Percentiles rank a stretch among this genome's conserved stretches.
Evolutionary conservation across 2,888 invertebrate species (phyloP).

Genomic region (Pyrochroa serraticornis): DNA sequence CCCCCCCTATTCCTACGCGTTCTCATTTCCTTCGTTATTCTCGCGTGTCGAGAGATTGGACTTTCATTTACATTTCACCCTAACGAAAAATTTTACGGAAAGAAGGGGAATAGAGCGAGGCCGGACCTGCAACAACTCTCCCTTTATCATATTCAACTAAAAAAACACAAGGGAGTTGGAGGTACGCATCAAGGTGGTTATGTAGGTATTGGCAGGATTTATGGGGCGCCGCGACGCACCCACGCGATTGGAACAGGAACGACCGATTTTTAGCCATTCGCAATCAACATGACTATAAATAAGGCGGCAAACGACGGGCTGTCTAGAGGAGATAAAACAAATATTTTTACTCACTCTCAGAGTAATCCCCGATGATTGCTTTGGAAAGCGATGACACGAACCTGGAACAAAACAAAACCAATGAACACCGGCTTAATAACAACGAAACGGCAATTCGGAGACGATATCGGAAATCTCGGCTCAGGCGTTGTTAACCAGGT

Average conservation of each 20-base stretch:
- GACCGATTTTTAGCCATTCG: background rate
- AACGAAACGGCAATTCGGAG: no score
- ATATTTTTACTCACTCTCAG: no score
- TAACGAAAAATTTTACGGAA: slow-evolving; percentile 27
- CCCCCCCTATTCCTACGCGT: slow-evolving; percentile 53
- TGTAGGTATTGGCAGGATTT: slow-evolving; percentile 4
- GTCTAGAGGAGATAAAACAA: background rate
- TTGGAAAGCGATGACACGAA: no score
- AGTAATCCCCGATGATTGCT: no score
- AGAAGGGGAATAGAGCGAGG: slow-evolving; percentile 16
- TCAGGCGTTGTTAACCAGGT: no score
- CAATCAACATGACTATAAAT: slow-evolving; percentile 5
- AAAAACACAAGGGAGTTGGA: no score
- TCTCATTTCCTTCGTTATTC: slow-evolving; percentile 53
- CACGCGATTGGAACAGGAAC: background rate
- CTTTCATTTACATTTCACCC: slow-evolving; percentile 51
- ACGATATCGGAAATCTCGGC: no score
- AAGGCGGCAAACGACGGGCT: background rate
- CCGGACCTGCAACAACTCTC: slow-evolving; percentile 16
- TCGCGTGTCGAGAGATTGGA: slow-evolving; percentile 54
- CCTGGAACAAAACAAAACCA: no score
- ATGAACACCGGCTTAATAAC: no score
- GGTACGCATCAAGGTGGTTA: background rate
- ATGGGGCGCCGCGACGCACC: slow-evolving; percentile 3
- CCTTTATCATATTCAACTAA: background rate